Percentiles rank a stretch among this genome's conserved stretches.
Conservation (phyloP, 2,797 vertebrate genomes). For the Pithecia hirsuta region DNA sequence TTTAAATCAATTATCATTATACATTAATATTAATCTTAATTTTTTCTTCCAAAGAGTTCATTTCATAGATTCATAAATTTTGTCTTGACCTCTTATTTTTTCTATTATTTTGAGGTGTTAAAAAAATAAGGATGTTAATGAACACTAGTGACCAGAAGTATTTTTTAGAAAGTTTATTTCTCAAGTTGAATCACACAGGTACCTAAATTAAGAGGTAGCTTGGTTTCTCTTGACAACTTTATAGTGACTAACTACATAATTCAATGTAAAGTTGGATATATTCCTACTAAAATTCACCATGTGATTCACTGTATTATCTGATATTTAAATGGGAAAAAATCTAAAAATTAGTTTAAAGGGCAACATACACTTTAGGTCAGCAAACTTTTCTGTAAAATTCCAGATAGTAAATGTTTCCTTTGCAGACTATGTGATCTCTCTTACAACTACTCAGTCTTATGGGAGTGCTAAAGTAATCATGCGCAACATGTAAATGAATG, state of each 20-base stretch:
- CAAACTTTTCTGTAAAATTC: neutral
- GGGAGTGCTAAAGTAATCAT: neutral
- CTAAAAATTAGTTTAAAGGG: slow-evolving; percentile 53
- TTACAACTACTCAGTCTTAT: neutral
- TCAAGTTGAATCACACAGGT: slow-evolving; percentile 2
- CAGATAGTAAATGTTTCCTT: neutral
- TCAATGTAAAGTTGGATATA: slow-evolving; percentile 49
- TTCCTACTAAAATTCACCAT: neutral
- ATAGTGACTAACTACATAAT: slow-evolving; percentile 21
- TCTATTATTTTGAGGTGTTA: slow-evolving; percentile 45
- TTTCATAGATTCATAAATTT: neutral
- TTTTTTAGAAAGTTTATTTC: slow-evolving; percentile 17
- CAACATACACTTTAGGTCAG: neutral
- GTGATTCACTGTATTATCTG: slow-evolving; percentile 36
- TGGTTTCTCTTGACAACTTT: slow-evolving; percentile 40
- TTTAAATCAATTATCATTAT: slow-evolving; percentile 48
- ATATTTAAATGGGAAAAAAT: slow-evolving; percentile 49
- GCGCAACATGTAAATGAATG: neutral
- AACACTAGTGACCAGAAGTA: neutral
- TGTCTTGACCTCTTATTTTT: slow-evolving; percentile 43
- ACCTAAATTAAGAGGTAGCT: slow-evolving; percentile 32
- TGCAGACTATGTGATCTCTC: neutral
- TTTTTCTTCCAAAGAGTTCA: slow-evolving; percentile 48
- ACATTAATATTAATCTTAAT: slow-evolving; percentile 46
- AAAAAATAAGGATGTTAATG: slow-evolving; percentile 10